Base-by-base conservation (phyloP, 2,888 invertebrate species). In the Lithophane semibrunnea region DNA sequence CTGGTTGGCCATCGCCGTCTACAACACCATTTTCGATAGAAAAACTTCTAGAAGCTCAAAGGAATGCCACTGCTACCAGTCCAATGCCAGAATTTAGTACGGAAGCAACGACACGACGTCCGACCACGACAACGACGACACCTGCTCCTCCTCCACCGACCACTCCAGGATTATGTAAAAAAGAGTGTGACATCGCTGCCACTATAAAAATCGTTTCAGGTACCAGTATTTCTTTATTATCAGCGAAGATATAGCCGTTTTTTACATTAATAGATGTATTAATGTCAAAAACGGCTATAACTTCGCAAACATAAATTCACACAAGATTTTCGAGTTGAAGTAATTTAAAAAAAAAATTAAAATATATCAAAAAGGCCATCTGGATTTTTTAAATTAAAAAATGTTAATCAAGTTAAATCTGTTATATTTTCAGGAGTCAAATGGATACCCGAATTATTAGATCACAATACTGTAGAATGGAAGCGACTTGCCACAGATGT, bases 1-100 rank as follows among this genome's bases (percentile, higher is more conserved):
- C 98, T 21, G 99, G 99, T 24, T 99, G 99, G 99, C 98, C 99
- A 18, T 98, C 98, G 0, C 98, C 98, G 10, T 98, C 99, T 1
- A 98, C 99, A 0, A 98, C 98, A 0, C 98, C 98, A 0, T 98
- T 98, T 87, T 98, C 98, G 0, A 98, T 98, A 77, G 98, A 98
- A 91, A 98, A 98, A 92, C 96, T 98, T 12, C 92, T 98, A 69
- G 98, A 98, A 93, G 96, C 97, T 86, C 97, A 96, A 88, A 96
- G 97, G 75, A 97, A 97, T 52, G 97, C 97, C 0, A 97, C 98
- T 4, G 97, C 97, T 16, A 97, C 97, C 0, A 97, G 97, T 74
- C 97, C 97, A 42, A 92, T 97, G 77, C 91, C 93, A 54, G 93
- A 94, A 66, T 87, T 93, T 69, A 95, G 93, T 65, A 95, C 97